Evolutionary conservation across 2,113 vertebrate species (phyloP).

Genomic region (Chitala chitala): DNA sequence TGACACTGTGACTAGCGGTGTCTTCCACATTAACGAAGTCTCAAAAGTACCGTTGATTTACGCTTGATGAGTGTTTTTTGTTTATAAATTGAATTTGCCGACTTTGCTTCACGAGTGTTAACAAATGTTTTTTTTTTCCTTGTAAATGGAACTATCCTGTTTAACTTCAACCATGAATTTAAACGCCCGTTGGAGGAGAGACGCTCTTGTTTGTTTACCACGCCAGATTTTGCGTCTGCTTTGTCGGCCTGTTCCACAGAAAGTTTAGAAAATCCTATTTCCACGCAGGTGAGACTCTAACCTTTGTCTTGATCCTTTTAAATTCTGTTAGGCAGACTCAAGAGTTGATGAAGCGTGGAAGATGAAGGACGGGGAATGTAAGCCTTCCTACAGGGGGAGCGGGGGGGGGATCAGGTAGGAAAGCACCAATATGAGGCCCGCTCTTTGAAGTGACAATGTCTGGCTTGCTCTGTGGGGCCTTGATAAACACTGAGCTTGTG

Average conservation of each 20-base stretch:
- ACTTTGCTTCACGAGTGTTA: too few species aligned
- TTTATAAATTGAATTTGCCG: background rate
- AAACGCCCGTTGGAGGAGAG: background rate
- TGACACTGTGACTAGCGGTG: too few species aligned
- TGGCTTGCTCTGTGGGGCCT: background rate
- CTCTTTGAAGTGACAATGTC: background rate
- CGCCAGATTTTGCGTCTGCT: background rate
- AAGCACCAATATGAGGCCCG: background rate
- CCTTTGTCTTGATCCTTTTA: background rate
- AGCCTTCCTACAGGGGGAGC: too few species aligned
- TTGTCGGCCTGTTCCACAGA: background rate
- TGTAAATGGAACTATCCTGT: too few species aligned
- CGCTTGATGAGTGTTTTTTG: too few species aligned
- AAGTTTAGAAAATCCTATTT: background rate
- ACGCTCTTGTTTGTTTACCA: background rate
- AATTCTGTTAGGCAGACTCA: background rate
- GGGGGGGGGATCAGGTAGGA: too few species aligned
- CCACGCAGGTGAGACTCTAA: background rate
- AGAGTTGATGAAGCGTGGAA: background rate
- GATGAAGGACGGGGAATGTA: background rate
- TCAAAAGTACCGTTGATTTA: too few species aligned
- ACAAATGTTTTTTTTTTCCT: too few species aligned
- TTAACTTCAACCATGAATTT: too few species aligned
- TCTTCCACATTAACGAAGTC: too few species aligned
- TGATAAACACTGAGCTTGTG: background rate